These are phyloP conservation scores for Leptinotarsa haldemani DNA, from an alignment of 2,888 invertebrate genomes.

Conservation along the genomic window DNA sequence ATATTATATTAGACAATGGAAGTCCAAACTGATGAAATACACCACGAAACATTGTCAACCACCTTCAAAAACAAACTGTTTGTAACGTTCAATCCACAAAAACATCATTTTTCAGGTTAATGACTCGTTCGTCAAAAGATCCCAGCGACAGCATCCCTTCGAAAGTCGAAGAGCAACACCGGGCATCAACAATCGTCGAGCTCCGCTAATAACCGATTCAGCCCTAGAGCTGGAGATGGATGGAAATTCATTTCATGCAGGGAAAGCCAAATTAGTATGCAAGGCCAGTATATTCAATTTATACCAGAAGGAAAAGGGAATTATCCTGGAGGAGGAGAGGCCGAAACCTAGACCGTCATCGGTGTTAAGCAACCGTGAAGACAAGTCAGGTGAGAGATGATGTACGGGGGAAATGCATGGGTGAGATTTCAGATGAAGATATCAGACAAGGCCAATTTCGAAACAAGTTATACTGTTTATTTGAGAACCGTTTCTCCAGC, in stretches of 20 bases:
- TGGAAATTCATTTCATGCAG: conserved; percentile 73
- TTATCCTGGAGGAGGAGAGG: conserved; percentile 77
- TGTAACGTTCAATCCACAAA: background rate
- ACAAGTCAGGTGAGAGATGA: conserved; percentile 66
- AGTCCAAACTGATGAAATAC: too few relatives aligned
- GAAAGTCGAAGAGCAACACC: background rate
- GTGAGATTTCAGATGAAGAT: too few relatives aligned
- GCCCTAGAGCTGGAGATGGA: conserved; percentile 72
- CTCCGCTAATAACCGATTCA: conserved; percentile 26
- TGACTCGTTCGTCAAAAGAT: conserved; percentile 6
- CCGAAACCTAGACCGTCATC: conserved; percentile 80
- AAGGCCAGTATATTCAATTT: conserved; percentile 76
- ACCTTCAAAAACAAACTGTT: too few relatives aligned
- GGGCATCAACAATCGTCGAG: conserved; percentile 3
- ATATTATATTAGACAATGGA: too few relatives aligned
- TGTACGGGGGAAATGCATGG: background rate
- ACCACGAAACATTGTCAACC: too few relatives aligned
- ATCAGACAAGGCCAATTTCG: too few relatives aligned
- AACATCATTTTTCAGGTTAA: background rate
- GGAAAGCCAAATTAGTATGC: conserved; percentile 74
- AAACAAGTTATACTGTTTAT: too few relatives aligned
- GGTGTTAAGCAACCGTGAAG: conserved; percentile 77
- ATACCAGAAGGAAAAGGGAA: conserved; percentile 72
- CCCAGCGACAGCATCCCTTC: conserved; percentile 3
- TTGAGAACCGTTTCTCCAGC: too few relatives aligned